Evolutionary conservation across 2,888 invertebrate genomes (phyloP).

Genomic region (Pseudococcus longispinus): DNA sequence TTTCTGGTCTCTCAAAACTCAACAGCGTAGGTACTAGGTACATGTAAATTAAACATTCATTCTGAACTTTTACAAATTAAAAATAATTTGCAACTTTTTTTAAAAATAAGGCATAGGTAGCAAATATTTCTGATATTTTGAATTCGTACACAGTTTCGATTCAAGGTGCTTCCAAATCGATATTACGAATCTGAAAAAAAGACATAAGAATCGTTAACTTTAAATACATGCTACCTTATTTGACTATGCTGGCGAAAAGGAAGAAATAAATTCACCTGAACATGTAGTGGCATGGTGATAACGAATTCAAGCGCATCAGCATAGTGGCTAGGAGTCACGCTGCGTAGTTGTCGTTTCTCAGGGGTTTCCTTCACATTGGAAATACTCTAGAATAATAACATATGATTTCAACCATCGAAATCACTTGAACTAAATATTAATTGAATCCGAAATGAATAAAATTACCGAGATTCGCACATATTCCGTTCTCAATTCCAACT

Average conservation of each 20-base stretch:
- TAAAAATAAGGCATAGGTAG: no score
- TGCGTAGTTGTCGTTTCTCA: not conserved
- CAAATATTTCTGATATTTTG: no score
- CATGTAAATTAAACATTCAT: no score
- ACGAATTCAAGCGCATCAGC: slow-evolving; percentile 43
- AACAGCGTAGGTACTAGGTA: no score
- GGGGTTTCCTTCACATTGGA: not conserved
- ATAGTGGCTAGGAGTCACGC: not conserved
- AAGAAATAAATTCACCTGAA: slow-evolving; percentile 21
- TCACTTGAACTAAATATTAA: not conserved
- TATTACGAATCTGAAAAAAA: not conserved
- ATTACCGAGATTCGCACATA: not conserved
- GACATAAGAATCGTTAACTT: not conserved
- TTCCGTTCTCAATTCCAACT: not conserved
- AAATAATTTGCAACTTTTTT: no score
- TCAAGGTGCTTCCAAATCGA: not conserved
- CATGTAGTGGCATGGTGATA: slow-evolving; percentile 25
- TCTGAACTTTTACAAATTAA: no score
- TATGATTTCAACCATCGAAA: not conserved
- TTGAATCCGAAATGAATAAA: not conserved
- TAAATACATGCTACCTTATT: no score
- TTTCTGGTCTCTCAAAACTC: no score
- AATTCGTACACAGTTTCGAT: no score
- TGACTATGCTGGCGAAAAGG: not conserved
- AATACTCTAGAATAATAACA: not conserved